Evolutionary conservation across 1,140 invertebrate genomes (phyloP).

Genomic region (Macrobrachium nipponense): DNA sequence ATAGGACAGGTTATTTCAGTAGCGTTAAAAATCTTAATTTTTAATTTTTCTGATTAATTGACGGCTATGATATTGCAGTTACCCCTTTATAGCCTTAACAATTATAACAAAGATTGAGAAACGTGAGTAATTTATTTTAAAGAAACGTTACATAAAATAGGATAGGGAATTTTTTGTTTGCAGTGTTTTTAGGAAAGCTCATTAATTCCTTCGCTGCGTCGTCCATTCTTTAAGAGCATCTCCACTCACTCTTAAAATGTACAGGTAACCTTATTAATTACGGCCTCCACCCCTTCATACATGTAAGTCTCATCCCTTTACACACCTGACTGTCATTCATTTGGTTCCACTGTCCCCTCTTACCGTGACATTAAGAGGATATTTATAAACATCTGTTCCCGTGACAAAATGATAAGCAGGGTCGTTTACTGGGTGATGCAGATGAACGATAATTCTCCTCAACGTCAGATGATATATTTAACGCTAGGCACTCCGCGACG

Average conservation of each 20-base stretch:
- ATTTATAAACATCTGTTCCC: slow-evolving; percentile 51
- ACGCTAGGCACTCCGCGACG: not conserved
- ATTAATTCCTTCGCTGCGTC: not conserved
- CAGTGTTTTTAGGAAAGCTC: too few species aligned
- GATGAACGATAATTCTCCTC: too few species aligned
- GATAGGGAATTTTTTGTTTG: too few species aligned
- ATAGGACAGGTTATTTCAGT: too few species aligned
- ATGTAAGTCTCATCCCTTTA: slow-evolving; percentile 9
- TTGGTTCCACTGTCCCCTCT: slow-evolving; percentile 4
- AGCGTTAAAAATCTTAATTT: too few species aligned
- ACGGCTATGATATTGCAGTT: too few species aligned
- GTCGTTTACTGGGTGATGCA: slow-evolving; percentile 36
- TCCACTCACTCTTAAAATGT: not conserved
- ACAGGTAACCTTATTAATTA: not conserved
- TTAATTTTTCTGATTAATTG: too few species aligned
- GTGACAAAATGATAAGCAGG: slow-evolving; percentile 47
- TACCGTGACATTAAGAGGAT: slow-evolving; percentile 40
- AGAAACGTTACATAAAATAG: too few species aligned
- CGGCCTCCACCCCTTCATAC: not conserved
- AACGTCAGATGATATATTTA: slow-evolving; percentile 23
- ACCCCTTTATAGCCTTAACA: too few species aligned
- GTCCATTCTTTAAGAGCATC: not conserved
- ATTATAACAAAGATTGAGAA: too few species aligned
- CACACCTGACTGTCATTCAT: slow-evolving; percentile 32
- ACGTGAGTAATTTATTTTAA: too few species aligned